These are phyloP conservation scores for Craseonycteris thonglongyai DNA, from an alignment of 2,113 vertebrate genomes.

Conservation along the genomic window DNA sequence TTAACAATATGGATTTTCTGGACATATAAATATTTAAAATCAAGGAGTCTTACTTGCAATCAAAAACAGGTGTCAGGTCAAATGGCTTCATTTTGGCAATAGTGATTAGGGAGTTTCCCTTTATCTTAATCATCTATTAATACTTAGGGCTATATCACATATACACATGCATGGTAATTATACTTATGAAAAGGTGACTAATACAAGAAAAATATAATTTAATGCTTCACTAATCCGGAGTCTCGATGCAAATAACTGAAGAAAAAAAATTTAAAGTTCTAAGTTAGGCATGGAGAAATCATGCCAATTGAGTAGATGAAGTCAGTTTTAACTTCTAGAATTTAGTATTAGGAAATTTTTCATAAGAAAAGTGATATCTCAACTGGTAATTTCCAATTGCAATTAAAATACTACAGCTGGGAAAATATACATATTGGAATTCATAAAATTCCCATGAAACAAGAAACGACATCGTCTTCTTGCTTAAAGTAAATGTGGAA, in stretches of 20 bases:
- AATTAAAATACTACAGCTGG: conserved; percentile 80
- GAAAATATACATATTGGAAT: conserved; percentile 81
- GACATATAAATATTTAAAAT: background rate
- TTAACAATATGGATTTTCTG: background rate
- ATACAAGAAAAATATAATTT: background rate
- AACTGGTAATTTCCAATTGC: conserved; percentile 73
- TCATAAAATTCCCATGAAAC: conserved; percentile 80
- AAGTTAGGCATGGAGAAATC: background rate
- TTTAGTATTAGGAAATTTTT: conserved; percentile 74
- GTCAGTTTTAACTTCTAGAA: conserved; percentile 59
- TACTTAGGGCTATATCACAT: background rate
- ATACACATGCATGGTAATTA: background rate
- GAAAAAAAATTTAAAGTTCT: conserved; percentile 1
- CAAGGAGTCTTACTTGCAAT: background rate
- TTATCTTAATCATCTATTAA: conserved; percentile 4
- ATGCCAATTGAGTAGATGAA: conserved; percentile 46
- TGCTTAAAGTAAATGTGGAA: conserved; percentile 76
- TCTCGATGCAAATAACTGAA: background rate
- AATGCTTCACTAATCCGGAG: background rate
- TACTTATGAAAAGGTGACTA: background rate
- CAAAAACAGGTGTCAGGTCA: background rate
- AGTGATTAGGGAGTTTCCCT: background rate
- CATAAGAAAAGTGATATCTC: conserved; percentile 78
- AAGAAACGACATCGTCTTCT: conserved; percentile 75
- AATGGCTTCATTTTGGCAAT: background rate